phyloP scores from a whole-genome alignment of 2,888 invertebrate genomes.

The Drosophila mettleri region DNA sequence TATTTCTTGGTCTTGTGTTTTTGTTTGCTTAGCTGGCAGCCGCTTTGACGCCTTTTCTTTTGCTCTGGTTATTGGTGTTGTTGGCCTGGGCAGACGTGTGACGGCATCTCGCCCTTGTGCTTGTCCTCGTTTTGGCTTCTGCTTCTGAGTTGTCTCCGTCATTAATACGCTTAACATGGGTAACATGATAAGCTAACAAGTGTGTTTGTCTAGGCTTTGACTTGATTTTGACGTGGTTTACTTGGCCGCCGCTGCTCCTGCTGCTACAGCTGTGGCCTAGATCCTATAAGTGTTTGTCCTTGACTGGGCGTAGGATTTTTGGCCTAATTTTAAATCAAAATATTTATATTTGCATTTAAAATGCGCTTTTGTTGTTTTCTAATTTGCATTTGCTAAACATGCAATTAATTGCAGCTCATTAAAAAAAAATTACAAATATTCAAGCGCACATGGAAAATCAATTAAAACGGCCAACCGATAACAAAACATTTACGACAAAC shows the following conservation, averaged over 20 bases:
- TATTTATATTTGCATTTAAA: conserved; percentile 19
- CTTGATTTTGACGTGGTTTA: conserved; percentile 65
- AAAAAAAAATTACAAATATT: conserved; percentile 30
- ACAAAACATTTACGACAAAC: conserved; percentile 65
- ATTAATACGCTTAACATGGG: conserved; percentile 77
- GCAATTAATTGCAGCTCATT: conserved; percentile 70
- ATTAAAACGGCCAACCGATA: conserved; percentile 62
- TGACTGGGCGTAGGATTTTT: conserved; percentile 29
- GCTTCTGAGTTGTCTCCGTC: conserved; percentile 35
- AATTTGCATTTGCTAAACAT: conserved; percentile 39
- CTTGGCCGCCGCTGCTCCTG: conserved; percentile 1
- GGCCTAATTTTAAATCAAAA: conserved; percentile 33
- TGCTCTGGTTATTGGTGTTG: conserved; percentile 21
- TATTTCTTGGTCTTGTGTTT: conserved; percentile 64
- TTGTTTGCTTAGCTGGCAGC: conserved; percentile 42
- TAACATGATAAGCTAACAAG: conserved; percentile 79
- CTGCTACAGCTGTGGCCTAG: background rate
- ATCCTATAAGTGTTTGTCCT: conserved; percentile 40
- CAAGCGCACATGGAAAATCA: conserved; percentile 68
- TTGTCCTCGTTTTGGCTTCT: conserved; percentile 16
- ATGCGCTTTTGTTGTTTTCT: conserved; percentile 29
- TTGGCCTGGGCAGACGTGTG: conserved; percentile 41
- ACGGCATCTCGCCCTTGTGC: conserved; percentile 30
- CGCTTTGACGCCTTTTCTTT: conserved; percentile 52
- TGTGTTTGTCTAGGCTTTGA: conserved; percentile 77